Conservation (phyloP, 2,797 vertebrate species). For the Phoxinus dragarum region DNA sequence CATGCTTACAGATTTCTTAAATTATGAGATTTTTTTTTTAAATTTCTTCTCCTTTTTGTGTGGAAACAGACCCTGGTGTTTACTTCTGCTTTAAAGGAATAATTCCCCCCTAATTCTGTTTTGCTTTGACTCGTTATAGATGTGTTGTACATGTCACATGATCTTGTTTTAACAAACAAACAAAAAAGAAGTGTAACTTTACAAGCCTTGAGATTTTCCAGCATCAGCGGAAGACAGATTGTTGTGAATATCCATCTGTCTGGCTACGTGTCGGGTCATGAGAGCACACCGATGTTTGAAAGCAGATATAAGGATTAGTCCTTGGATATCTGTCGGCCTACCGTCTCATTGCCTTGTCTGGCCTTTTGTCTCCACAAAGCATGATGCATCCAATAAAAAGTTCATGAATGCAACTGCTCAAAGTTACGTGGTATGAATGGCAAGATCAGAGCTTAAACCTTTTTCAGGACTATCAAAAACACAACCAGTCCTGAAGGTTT, state of each 20-base stretch:
- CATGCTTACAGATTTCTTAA: neutral
- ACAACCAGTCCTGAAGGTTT: conserved; percentile 12
- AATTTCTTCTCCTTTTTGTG: no score
- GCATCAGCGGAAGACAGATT: neutral
- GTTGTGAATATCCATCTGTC: conserved; percentile 33
- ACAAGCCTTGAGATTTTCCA: conserved; percentile 1
- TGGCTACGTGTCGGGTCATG: conserved; percentile 52
- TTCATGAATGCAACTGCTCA: conserved; percentile 61
- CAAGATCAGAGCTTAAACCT: conserved; percentile 36
- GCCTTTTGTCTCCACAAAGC: conserved; percentile 63
- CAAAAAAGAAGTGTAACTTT: neutral
- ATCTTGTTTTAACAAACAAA: neutral
- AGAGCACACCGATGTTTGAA: conserved; percentile 69
- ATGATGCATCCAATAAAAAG: conserved; percentile 60
- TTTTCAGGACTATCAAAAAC: conserved; percentile 5
- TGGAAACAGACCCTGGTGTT: neutral
- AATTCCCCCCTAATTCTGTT: no score
- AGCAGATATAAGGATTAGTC: conserved; percentile 74
- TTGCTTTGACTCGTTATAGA: neutral
- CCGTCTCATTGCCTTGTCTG: conserved; percentile 66
- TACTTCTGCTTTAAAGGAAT: neutral
- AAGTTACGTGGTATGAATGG: conserved; percentile 57
- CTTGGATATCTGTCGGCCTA: conserved; percentile 65
- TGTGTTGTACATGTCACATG: neutral
- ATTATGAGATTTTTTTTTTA: no score